Conservation (phyloP, 2,888 invertebrate species). For the Polymixis lichenea region DNA sequence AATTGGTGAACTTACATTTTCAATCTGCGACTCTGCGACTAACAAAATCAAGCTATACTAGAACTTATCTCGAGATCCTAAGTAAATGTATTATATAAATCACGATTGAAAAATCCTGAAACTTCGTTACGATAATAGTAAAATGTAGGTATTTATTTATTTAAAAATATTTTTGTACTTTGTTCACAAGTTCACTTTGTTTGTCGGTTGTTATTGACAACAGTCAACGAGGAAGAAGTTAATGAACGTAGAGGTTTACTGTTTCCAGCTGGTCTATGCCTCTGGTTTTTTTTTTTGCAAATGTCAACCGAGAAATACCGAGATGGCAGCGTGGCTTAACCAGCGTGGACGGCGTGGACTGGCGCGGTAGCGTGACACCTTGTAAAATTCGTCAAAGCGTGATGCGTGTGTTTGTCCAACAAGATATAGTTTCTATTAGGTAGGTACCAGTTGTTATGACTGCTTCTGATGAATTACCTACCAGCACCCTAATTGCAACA, state of each 20-base stretch:
- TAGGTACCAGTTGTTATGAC: no score
- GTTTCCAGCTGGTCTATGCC: not conserved
- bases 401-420: not conserved
- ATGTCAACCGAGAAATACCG: not conserved
- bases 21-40: no score
- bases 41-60: not conserved
- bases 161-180: constrained; percentile 35
- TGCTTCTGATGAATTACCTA: no score
- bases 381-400: not conserved
- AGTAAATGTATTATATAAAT: constrained; percentile 14
- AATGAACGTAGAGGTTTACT: not conserved
- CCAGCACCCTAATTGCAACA: no score
- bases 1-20: constrained; percentile 11
- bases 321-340: not conserved
- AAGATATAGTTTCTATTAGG: no score
- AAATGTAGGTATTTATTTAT: constrained; percentile 13
- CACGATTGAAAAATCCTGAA: constrained; percentile 2
- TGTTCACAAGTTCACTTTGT: constrained; percentile 46
- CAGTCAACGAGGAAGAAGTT: constrained; percentile 24
- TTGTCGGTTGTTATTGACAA: constrained; percentile 59
- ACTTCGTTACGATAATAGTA: constrained; percentile 11
- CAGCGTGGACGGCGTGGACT: no score
- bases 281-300: not conserved
- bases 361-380: not conserved
- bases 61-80: not conserved